Conservation (phyloP, 1,140 invertebrate genomes). For the Camponotus pennsylvanicus region DNA sequence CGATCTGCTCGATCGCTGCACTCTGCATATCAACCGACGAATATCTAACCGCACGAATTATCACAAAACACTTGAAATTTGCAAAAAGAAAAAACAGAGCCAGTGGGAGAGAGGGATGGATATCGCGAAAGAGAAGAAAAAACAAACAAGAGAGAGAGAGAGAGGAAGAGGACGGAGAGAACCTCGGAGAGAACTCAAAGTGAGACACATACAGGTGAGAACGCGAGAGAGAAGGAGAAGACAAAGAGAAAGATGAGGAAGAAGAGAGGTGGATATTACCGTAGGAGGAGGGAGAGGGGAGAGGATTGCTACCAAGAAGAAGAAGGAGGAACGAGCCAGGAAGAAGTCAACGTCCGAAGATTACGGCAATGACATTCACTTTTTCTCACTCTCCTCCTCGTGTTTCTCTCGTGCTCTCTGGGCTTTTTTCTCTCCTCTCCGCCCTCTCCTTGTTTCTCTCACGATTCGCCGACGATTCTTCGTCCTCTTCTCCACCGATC, state of each 20-base stretch:
- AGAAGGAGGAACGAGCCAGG: constrained; percentile 77
- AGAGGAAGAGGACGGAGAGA: constrained; percentile 2
- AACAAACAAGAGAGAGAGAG: neutral
- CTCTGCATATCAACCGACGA: constrained; percentile 16
- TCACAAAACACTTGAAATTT: constrained; percentile 66
- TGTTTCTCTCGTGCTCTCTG: constrained; percentile 77
- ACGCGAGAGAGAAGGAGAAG: constrained; percentile 15
- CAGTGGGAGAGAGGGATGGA: neutral
- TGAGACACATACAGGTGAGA: constrained; percentile 54
- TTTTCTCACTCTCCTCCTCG: constrained; percentile 84
- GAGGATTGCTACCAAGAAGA: constrained; percentile 73
- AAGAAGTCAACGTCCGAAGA: constrained; percentile 86
- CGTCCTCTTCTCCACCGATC: constrained; percentile 32
- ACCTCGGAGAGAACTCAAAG: constrained; percentile 36
- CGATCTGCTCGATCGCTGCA: constrained; percentile 41
- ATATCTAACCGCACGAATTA: constrained; percentile 56
- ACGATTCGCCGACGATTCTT: constrained; percentile 49
- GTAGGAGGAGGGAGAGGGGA: constrained; percentile 53
- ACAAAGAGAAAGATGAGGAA: constrained; percentile 25
- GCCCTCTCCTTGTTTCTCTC: constrained; percentile 68
- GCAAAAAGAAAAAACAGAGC: constrained; percentile 60
- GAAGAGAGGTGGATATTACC: constrained; percentile 66
- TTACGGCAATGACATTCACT: constrained; percentile 87
- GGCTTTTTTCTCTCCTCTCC: constrained; percentile 50
- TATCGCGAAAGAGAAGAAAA: constrained; percentile 38